Evolutionary conservation across 1,140 invertebrate genomes (phyloP), one percentile per base, ranked within the genome.

Genomic region (Diploscapter pachys): DNA sequence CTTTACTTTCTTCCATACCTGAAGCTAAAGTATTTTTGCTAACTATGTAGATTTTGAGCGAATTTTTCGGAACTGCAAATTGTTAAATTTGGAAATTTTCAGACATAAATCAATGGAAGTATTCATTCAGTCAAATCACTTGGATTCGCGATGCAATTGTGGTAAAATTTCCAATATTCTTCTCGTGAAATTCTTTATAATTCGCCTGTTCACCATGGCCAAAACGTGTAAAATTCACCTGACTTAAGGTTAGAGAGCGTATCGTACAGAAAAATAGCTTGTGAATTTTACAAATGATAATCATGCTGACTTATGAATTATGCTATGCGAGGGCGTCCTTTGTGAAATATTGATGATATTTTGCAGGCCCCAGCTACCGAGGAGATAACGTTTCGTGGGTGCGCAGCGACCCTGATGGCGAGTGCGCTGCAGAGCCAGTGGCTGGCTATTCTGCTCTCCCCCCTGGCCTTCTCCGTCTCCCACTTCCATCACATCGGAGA

Each of bases 291-390:
- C 8, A 50, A 49, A 13, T 56, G 51, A 52, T 65, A 54, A 51
- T 4, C n/a, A 57, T 31, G 2, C 53, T 66, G 52, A 52, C 55
- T n/a, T 50, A 5, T 11, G 4, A 13, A 13, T 63, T 71, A 54
- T 31, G 31, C 31, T 31, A 31, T 31, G 31, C 31, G 1, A 31
- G 31, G 31, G 31, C 31, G 31, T 31, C 31, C 1, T 31, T 31
- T 31, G 31, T 31, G 13, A 5, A 63, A 56, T 31, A 63, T 72
- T 73, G n/a, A 11, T 13, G 54, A 3, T 70, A 13, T 51, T 50
- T 73, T 57, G 31, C 63, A 73, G 72, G 72, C 57, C 49, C 72
- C 72, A 49, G 61, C 67, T 50, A 73, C 72, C 31, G 72, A 73
- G 53, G 72, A 73, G 9, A 54, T 73, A 6, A 65, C 62, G 3